Evolutionary conservation across 23 tunicate genomes (phyloP).

Genomic region (Ascidia mentula): DNA sequence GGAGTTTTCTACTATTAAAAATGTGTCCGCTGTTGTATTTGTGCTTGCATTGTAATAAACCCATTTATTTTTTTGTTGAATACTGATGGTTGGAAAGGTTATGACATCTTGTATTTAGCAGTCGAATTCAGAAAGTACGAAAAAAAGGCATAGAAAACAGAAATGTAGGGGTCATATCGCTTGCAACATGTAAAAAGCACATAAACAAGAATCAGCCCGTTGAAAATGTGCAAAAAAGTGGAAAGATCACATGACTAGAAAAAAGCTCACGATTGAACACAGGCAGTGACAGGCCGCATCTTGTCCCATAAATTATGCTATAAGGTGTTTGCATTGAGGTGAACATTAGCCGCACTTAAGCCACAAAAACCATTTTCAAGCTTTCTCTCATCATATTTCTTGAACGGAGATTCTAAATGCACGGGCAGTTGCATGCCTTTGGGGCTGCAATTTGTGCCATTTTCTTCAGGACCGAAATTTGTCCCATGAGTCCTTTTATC

Average conservation of each 20-base stretch:
- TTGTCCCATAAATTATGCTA: neutral
- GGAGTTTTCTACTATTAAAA: conserved; percentile 82
- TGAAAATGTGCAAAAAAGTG: conserved; percentile 1
- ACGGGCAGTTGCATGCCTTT: too few relatives aligned
- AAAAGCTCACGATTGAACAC: neutral
- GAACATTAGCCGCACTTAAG: neutral
- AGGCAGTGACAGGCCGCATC: neutral
- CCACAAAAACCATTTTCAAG: neutral
- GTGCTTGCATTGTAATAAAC: neutral
- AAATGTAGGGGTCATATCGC: conserved; percentile 7
- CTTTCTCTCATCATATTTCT: neutral
- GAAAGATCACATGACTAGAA: too few relatives aligned
- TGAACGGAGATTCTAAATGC: neutral
- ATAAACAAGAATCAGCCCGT: conserved; percentile 4
- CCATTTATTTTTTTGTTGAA: neutral
- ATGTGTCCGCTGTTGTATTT: neutral
- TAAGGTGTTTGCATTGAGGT: neutral
- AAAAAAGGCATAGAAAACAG: conserved; percentile 7
- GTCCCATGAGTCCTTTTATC: too few relatives aligned
- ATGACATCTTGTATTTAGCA: conserved; percentile 3
- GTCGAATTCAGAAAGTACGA: neutral
- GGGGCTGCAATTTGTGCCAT: too few relatives aligned
- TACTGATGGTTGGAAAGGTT: neutral
- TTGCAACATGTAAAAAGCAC: conserved; percentile 10
- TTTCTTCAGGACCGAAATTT: too few relatives aligned